Percentiles rank a stretch among this genome's conserved stretches.
phyloP scores from a whole-genome alignment of 30 jellyfish, hydroid and myxozoan genomes.

The Aurelia coerulea region DNA sequence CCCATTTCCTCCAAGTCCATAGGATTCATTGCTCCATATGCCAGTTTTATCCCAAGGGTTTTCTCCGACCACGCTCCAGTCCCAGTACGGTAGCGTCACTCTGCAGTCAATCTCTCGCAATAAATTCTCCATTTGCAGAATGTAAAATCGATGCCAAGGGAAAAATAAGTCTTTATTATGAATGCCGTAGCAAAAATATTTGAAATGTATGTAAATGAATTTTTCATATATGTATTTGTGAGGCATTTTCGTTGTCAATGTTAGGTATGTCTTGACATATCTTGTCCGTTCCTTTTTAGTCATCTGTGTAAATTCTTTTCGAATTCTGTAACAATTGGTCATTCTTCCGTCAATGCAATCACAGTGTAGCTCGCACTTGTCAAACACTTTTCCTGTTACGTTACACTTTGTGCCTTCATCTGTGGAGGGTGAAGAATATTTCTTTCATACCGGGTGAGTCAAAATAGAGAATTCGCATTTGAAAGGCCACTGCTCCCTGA shows the following conservation, averaged over 20 bases:
- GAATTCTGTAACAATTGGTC: constrained; percentile 78
- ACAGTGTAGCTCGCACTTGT: constrained; percentile 87
- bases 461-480: no score
- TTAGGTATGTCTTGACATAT: constrained; percentile 72
- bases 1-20: constrained; percentile 92
- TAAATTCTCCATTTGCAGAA: constrained; percentile 78
- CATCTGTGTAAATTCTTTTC: constrained; percentile 96
- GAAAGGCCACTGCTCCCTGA: no score
- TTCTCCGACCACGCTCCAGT: constrained; percentile 77
- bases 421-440: background rate
- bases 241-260: constrained; percentile 72
- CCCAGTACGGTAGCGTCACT: constrained; percentile 93
- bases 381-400: constrained; percentile 50
- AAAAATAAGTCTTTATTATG: constrained; percentile 69
- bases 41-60: constrained; percentile 85
- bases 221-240: constrained; percentile 75
- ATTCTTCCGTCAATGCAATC: constrained; percentile 71
- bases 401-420: constrained; percentile 53
- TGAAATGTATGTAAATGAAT: constrained; percentile 83
- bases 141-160: constrained; percentile 97
- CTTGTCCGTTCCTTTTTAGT: constrained; percentile 70
- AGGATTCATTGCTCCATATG: constrained; percentile 59
- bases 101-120: constrained; percentile 89
- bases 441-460: no score
- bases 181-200: constrained; percentile 95